These are phyloP conservation scores for Sminthurides aquaticus DNA, from an alignment of 2,888 invertebrate species.

Conservation along the genomic window DNA sequence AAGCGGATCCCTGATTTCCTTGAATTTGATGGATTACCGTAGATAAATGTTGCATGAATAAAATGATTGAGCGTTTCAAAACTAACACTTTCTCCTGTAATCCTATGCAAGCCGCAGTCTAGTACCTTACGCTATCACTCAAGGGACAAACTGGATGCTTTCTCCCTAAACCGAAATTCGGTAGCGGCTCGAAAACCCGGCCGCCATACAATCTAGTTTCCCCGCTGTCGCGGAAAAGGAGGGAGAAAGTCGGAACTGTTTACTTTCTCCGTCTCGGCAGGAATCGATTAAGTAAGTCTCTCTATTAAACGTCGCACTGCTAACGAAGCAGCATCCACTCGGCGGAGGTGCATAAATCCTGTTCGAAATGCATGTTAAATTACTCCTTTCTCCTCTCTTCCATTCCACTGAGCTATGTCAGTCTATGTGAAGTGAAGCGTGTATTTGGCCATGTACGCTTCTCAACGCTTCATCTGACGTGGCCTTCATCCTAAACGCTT, in stretches of 20 bases:
- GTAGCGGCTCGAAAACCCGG: not conserved
- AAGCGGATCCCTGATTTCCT: conserved; percentile 42
- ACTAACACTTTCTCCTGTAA: not conserved
- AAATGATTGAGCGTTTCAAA: conserved; percentile 42
- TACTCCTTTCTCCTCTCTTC: not conserved
- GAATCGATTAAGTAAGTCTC: no score
- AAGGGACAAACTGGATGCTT: not conserved
- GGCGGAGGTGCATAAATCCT: not conserved
- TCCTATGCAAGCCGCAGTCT: not conserved
- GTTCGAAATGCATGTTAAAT: not conserved
- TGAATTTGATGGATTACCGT: conserved; percentile 44
- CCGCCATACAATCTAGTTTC: not conserved
- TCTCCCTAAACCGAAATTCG: not conserved
- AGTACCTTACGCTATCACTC: no score
- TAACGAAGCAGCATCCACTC: not conserved
- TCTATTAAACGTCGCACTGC: not conserved
- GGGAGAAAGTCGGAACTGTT: no score
- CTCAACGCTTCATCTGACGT: no score
- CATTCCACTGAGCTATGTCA: no score
- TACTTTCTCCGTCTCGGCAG: not conserved
- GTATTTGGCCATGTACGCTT: no score
- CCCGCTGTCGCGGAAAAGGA: no score
- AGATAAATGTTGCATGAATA: conserved; percentile 44
- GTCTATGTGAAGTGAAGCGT: no score
- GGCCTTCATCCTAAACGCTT: no score